These are phyloP conservation scores for Euleptes europaea DNA, from an alignment of 2,113 vertebrate species.

Conservation along the genomic window DNA sequence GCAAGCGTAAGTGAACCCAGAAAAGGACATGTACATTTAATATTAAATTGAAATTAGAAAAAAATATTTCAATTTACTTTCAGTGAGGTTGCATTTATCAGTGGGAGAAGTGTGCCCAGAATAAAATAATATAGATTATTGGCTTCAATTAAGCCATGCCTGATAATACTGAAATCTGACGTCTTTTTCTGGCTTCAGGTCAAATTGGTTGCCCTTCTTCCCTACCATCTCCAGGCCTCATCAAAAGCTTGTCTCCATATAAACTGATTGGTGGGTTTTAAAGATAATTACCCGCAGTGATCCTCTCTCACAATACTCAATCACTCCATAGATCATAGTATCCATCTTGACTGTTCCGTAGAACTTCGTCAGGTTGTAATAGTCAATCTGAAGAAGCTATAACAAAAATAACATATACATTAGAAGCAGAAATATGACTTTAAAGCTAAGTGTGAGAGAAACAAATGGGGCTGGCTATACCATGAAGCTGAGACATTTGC, in stretches of 20 bases:
- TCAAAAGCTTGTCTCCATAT: background rate
- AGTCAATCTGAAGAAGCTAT: constrained; percentile 91
- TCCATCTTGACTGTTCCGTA: constrained; percentile 96
- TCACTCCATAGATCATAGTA: constrained; percentile 87
- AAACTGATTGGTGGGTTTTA: constrained; percentile 35
- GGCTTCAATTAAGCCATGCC: background rate
- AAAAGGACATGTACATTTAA: background rate
- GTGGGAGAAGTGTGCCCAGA: background rate
- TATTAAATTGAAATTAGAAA: background rate
- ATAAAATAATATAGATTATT: background rate
- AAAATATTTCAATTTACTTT: background rate
- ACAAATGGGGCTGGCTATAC: no score
- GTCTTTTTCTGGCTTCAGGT: constrained; percentile 11
- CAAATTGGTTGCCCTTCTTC: constrained; percentile 13
- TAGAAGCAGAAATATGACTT: constrained; percentile 25
- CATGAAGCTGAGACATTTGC: no score
- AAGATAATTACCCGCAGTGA: constrained; percentile 88
- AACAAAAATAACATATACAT: constrained; percentile 37
- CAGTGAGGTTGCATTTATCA: background rate
- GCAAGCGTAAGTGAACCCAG: background rate
- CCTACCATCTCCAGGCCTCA: background rate
- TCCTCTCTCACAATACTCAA: constrained; percentile 93
- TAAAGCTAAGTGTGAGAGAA: background rate
- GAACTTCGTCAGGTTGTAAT: constrained; percentile 98
- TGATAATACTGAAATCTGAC: constrained; percentile 5